Conservation (phyloP, 1,140 invertebrate species). For the Caenorhabditis elegans region DNA sequence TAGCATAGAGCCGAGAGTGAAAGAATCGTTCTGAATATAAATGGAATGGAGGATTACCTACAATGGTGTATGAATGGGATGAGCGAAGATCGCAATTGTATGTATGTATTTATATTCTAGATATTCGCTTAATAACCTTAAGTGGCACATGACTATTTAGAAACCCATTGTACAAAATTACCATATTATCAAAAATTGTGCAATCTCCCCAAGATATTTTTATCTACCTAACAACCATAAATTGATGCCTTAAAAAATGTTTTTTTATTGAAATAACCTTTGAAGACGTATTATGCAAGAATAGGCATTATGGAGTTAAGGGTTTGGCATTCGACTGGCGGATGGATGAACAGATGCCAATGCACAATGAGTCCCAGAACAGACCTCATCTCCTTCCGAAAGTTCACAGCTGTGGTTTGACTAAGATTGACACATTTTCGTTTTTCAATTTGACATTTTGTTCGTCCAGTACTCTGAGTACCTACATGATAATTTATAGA, state of each 20-base stretch:
- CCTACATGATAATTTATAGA: background rate
- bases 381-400: background rate
- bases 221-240: no score
- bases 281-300: no score
- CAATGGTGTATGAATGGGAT: background rate
- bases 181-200: no score
- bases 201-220: no score
- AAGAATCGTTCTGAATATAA: conserved; percentile 10
- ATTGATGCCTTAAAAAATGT: no score
- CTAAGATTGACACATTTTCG: conserved; percentile 17
- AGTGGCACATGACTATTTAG: no score
- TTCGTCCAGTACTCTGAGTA: background rate
- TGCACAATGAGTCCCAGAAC: conserved; percentile 19
- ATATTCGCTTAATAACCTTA: no score
- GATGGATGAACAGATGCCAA: conserved; percentile 21
- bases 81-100: no score
- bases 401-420: conserved; percentile 31
- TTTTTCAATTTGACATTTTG: background rate
- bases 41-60: background rate
- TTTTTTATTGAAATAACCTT: no score
- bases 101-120: no score
- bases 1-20: background rate
- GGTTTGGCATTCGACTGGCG: conserved; percentile 14
- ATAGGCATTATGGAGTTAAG: background rate
- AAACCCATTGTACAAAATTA: no score